phyloP scores from a whole-genome alignment of 1,140 invertebrate species.

The Oscheius sp. region DNA sequence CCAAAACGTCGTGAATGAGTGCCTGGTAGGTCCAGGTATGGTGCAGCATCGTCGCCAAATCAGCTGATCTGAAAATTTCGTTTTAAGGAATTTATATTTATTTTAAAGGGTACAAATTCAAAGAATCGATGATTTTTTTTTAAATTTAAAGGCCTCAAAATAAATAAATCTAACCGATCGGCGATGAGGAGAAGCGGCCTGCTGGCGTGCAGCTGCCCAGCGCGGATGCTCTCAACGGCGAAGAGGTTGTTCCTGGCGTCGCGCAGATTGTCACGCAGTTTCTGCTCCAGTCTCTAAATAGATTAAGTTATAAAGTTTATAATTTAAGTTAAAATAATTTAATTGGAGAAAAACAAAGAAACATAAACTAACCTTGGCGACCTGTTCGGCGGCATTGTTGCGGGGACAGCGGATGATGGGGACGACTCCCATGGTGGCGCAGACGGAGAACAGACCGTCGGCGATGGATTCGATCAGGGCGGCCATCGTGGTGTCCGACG shows the following conservation, averaged over 20 bases:
- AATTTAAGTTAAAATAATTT: neutral
- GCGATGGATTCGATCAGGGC: slow-evolving; percentile 88
- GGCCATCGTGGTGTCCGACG: slow-evolving; percentile 89
- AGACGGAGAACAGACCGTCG: slow-evolving; percentile 92
- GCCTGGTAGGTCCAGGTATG: slow-evolving; percentile 99
- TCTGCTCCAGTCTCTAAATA: slow-evolving; percentile 86
- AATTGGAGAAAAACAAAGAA: neutral
- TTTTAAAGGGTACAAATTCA: neutral
- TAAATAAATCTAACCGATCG: slow-evolving; percentile 69
- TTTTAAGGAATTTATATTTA: neutral
- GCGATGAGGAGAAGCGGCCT: slow-evolving; percentile 75
- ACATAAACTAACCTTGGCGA: slow-evolving; percentile 70
- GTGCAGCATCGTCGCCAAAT: slow-evolving; percentile 94
- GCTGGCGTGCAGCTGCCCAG: slow-evolving; percentile 52
- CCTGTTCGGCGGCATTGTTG: slow-evolving; percentile 96
- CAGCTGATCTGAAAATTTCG: slow-evolving; percentile 70
- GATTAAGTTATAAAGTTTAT: no score
- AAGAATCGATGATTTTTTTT: neutral
- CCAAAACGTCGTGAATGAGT: slow-evolving; percentile 71
- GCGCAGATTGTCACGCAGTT: slow-evolving; percentile 90
- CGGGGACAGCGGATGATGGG: slow-evolving; percentile 91
- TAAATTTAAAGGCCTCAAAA: no score
- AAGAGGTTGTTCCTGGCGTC: slow-evolving; percentile 95
- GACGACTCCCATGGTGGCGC: slow-evolving; percentile 88
- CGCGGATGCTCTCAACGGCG: slow-evolving; percentile 67